Conservation (phyloP, 2,888 invertebrate species). For the Drosophila nr. medialis region DNA sequence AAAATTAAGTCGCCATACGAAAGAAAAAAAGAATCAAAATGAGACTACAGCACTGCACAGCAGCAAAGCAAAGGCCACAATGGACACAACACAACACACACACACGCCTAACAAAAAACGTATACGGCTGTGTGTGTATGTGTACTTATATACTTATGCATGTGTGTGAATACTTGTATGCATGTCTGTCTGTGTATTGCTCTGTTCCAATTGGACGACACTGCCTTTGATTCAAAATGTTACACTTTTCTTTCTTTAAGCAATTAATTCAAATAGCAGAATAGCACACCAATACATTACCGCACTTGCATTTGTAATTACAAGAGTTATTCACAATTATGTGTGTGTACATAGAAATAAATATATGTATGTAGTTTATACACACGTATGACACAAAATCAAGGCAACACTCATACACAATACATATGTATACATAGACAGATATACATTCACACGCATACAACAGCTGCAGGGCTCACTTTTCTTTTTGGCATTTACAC, state of each 20-base stretch:
- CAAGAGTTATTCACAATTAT: conserved; percentile 41
- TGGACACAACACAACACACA: conserved; percentile 49
- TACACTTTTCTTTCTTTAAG: conserved; percentile 11
- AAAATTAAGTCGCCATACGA: conserved; percentile 45
- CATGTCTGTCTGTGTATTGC: conserved; percentile 31
- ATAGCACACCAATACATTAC: conserved; percentile 15
- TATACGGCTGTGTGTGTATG: conserved; percentile 16
- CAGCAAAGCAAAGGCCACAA: conserved; percentile 53
- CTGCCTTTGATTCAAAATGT: conserved; percentile 22
- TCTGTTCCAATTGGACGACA: conserved; percentile 55
- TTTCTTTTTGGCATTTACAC: conserved; percentile 48
- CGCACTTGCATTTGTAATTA: conserved; percentile 23
- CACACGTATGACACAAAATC: conserved; percentile 60
- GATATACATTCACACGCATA: conserved; percentile 44
- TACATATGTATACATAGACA: conserved; percentile 34
- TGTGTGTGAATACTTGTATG: conserved; percentile 16
- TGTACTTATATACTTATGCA: conserved; percentile 9
- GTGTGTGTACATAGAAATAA: conserved; percentile 17
- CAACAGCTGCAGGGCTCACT: conserved; percentile 64
- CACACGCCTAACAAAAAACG: conserved; percentile 49
- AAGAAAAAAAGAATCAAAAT: conserved; percentile 30
- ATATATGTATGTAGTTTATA: conserved; percentile 37
- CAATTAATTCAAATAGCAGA: conserved; percentile 6
- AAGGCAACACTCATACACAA: conserved; percentile 55
- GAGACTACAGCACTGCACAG: conserved; percentile 44